phyloP scores from a whole-genome alignment of 2,797 vertebrate species.

The Tapirus indicus region DNA sequence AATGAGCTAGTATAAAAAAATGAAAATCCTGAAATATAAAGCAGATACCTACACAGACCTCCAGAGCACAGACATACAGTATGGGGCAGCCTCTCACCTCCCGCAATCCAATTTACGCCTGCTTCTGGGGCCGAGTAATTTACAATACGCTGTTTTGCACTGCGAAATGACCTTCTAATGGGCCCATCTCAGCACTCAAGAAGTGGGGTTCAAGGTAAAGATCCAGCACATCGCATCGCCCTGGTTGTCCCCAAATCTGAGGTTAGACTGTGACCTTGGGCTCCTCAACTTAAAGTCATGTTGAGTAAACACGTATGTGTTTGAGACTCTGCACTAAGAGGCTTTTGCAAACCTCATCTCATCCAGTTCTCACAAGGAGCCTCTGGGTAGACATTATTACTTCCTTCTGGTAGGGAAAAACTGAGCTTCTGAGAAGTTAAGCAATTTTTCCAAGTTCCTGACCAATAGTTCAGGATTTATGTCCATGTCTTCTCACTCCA shows the following conservation, averaged over 20 bases:
- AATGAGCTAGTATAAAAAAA: slow-evolving; percentile 67
- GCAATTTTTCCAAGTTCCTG: background rate
- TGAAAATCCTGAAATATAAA: slow-evolving; percentile 51
- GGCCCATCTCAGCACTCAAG: background rate
- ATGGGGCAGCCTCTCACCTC: background rate
- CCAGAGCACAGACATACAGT: background rate
- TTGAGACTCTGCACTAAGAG: background rate
- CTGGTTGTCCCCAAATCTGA: background rate
- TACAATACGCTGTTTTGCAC: background rate
- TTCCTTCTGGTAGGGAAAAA: background rate
- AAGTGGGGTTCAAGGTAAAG: background rate
- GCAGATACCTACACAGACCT: slow-evolving; percentile 50
- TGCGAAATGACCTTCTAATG: background rate
- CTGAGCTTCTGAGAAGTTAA: background rate
- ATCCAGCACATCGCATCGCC: background rate
- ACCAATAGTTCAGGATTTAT: background rate
- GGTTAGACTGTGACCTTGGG: background rate
- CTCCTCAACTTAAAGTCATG: background rate
- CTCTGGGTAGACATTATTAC: background rate
- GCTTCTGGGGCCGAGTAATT: background rate
- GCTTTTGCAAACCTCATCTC: background rate
- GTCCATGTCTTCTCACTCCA: background rate
- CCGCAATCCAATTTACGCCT: background rate
- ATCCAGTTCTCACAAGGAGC: background rate
- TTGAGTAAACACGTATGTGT: background rate